phyloP scores from a whole-genome alignment of 2,113 vertebrate species.

The Heterochromis multidens region DNA sequence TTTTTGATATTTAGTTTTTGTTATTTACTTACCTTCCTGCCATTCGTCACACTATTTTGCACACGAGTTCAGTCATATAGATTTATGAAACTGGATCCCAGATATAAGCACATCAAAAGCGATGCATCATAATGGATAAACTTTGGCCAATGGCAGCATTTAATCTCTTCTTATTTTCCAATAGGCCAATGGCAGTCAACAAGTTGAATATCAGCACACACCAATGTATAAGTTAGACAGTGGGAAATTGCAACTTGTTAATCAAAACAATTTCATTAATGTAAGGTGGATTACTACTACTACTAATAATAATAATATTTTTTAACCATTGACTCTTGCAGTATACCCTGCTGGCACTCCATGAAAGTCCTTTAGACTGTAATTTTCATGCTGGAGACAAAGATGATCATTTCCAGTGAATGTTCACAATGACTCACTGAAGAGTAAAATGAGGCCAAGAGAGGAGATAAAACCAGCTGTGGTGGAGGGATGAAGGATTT shows the following conservation, averaged over 20 bases:
- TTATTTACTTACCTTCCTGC: not conserved
- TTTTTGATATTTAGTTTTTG: not conserved
- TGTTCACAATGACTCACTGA: not conserved
- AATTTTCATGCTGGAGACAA: not conserved
- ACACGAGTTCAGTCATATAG: not conserved
- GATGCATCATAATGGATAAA: not conserved
- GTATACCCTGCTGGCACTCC: not conserved
- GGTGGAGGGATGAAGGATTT: not conserved
- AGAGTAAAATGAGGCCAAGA: not conserved
- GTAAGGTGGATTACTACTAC: no score
- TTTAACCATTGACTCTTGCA: not conserved
- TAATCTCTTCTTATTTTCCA: not conserved
- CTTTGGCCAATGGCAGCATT: not conserved
- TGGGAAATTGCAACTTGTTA: not conserved
- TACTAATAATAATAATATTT: no score
- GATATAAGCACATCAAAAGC: not conserved
- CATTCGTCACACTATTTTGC: not conserved
- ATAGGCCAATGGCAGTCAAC: not conserved
- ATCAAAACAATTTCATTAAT: not conserved
- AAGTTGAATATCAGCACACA: no score
- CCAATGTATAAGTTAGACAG: no score
- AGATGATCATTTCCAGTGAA: not conserved
- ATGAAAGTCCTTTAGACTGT: not conserved
- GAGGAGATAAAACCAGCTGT: not conserved
- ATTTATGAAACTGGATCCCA: not conserved